Percentiles rank a stretch among this genome's conserved stretches.
Evolutionary conservation across 2,797 vertebrate genomes (phyloP).

Genomic region (Sebastiscus tertius): DNA sequence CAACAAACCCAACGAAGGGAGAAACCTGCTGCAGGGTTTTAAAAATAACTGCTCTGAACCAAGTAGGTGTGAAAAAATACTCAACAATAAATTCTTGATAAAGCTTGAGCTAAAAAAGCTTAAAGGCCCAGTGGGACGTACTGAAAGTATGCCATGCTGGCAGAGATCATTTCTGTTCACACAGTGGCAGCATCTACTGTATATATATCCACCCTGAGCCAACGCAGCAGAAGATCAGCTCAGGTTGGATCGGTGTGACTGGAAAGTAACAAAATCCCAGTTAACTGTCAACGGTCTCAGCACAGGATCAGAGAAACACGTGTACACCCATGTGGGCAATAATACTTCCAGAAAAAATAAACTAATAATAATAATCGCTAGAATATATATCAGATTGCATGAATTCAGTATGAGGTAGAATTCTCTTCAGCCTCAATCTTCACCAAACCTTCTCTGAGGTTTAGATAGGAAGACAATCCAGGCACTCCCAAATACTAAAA

Average conservation of each 20-base stretch:
- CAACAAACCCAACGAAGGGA: neutral
- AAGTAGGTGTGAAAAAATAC: neutral
- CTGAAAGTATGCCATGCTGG: neutral
- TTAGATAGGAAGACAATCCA: no score
- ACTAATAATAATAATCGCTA: no score
- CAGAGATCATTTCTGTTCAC: neutral
- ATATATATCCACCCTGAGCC: neutral
- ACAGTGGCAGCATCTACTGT: neutral
- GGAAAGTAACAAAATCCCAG: neutral
- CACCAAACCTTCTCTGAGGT: no score
- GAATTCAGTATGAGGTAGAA: no score
- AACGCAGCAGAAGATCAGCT: neutral
- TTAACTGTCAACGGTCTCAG: neutral
- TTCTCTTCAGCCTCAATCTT: no score
- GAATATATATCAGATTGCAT: no score
- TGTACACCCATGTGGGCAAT: no score
- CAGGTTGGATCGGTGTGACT: neutral
- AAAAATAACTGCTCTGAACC: neutral
- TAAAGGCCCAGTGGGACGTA: neutral
- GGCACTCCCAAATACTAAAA: no score
- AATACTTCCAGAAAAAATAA: no score
- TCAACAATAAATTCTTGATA: neutral
- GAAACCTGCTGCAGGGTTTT: neutral
- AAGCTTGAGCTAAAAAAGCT: neutral
- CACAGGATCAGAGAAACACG: no score